Conservation (phyloP, 2,797 vertebrate species). For the Neostethus bicornis region DNA sequence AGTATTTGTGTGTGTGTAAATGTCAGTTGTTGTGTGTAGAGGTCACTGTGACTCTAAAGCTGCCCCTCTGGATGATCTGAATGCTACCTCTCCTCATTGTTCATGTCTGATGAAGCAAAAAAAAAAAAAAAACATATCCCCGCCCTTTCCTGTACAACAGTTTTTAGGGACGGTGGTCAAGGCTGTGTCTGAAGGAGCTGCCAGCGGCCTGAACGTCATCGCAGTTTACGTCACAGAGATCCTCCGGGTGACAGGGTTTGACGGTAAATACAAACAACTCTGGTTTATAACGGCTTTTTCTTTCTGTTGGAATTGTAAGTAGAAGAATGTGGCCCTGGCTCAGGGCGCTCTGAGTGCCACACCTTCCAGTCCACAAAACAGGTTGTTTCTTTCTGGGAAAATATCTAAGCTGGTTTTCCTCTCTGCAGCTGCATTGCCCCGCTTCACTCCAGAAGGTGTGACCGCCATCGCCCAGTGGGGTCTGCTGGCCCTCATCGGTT, state of each 20-base stretch:
- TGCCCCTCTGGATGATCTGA: conserved; percentile 32
- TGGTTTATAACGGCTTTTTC: not conserved
- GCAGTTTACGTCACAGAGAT: conserved; percentile 81
- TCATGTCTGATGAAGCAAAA: conserved; percentile 8
- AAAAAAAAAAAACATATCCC: conserved; percentile 23
- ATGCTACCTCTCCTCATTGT: conserved; percentile 40
- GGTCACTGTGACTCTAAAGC: not conserved
- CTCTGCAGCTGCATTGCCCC: conserved; percentile 72
- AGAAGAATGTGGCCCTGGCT: conserved; percentile 51
- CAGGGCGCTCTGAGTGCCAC: conserved; percentile 31
- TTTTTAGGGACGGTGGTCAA: conserved; percentile 75
- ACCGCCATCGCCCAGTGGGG: conserved; percentile 78
- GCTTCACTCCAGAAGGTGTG: conserved; percentile 80
- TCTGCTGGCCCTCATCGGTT: conserved; percentile 76
- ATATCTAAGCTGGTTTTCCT: conserved; percentile 11
- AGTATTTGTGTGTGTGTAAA: conserved; percentile 16
- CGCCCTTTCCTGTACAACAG: conserved; percentile 46
- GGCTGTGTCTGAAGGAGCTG: conserved; percentile 81
- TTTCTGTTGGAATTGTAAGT: not conserved
- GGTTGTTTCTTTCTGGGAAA: conserved; percentile 4
- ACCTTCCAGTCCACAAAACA: conserved; percentile 12
- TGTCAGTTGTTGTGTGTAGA: not conserved
- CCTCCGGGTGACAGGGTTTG: conserved; percentile 78
- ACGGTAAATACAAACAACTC: conserved; percentile 68
- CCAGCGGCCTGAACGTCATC: conserved; percentile 84